A percentile compares a stretch with the other conserved stretches of the same genome.
Evolutionary conservation across 1,140 invertebrate species (phyloP).

Genomic region (Drosophila parvula): DNA sequence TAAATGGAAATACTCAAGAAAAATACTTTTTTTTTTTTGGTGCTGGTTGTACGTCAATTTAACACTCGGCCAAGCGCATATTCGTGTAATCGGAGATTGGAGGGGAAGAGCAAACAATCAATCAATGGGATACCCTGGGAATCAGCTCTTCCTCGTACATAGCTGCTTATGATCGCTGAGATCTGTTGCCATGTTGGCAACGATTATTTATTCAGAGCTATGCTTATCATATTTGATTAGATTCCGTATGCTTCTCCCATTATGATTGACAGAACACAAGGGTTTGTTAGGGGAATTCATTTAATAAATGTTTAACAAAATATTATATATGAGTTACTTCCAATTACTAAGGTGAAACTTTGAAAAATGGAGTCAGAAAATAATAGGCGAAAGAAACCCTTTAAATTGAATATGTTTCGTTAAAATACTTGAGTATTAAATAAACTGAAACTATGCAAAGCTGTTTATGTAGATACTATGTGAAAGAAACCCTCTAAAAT

Average conservation of each 20-base stretch:
- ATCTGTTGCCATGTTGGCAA: constrained; percentile 4
- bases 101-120: constrained; percentile 18
- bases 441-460: neutral
- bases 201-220: neutral
- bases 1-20: constrained; percentile 40
- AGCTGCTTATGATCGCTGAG: constrained; percentile 1
- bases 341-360: no score
- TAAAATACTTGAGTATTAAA: neutral
- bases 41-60: constrained; percentile 34
- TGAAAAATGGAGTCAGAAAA: no score
- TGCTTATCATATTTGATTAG: constrained; percentile 7
- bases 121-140: constrained; percentile 35
- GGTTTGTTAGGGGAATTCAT: neutral
- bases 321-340: no score
- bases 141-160: neutral
- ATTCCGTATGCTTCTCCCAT: neutral
- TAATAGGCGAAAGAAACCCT: no score
- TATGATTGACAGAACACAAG: neutral
- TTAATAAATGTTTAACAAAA: neutral
- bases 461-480: neutral
- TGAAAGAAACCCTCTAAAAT: no score
- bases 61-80: constrained; percentile 31
- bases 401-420: no score
- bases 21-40: constrained; percentile 35
- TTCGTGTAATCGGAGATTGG: constrained; percentile 32